Evolutionary conservation across 2,888 invertebrate species (phyloP), one percentile per base, ranked within the genome.

Genomic region (Cosmia pyralina): DNA sequence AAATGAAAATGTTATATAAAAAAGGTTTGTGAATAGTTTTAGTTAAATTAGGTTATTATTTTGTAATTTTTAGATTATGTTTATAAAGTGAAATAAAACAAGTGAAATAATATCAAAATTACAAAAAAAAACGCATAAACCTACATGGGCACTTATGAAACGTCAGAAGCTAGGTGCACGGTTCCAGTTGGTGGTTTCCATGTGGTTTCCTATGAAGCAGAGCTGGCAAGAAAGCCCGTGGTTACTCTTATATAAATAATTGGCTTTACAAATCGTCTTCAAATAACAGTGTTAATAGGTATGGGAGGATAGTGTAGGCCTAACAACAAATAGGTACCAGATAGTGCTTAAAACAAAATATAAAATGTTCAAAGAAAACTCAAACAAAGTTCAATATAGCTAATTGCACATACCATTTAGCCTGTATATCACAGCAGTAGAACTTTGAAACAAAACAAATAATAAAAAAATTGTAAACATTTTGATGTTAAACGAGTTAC

Each of bases 381-480:
- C 41, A 44, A 62, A 13, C 17, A 0, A 11, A 62, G 17, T 22
- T 28, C 11, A 62, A 62, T 13, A 44, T 17, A 22, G 17, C 11
- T 17, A 22, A 28, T 46, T 28, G 7, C 38, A 76, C 74, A 3
- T 77, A 75, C 74, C 74, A 77, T 77, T 69, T 19, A 77, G 57
- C 1, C 5, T 52, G 28, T 34, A 0, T 50, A 52, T 46, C 5
- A 11, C 13, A 28, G 52, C 69, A 19, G 52, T 11, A 15, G 52
- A 59, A 76, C 52, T 59, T 52, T 77, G 77, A 38, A 75, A 13
- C 7, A 68, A 59, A 59, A 77, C 0, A 19, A 76, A 52, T 11
- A 75, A 76, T 22, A 68, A 0, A 8, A 68, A 19, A 15, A 0
- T 13, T 0, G 2, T 15, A 28, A 68, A 59, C 77, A 77, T 75